A percentile compares a stretch with the other conserved stretches of the same genome.
These are phyloP conservation scores for Mormyrops boulengeri DNA, from an alignment of 2,797 vertebrate species.

Conservation along the genomic window DNA sequence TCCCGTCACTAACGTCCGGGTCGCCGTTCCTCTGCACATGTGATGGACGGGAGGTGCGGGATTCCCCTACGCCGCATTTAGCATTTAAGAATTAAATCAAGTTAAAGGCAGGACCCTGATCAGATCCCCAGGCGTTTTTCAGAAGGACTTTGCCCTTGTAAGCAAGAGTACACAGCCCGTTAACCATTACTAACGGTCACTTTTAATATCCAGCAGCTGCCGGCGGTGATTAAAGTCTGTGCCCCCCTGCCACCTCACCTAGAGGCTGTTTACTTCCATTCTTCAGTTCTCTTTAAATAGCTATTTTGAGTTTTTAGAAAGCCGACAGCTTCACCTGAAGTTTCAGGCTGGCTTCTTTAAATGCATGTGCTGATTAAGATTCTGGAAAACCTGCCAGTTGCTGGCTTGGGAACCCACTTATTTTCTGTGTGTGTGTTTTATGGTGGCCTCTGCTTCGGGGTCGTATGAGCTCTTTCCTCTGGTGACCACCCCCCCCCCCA, in stretches of 20 bases:
- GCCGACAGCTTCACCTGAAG: background rate
- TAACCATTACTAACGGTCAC: background rate
- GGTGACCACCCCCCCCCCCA: background rate
- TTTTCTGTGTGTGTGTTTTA: background rate
- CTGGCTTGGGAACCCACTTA: background rate
- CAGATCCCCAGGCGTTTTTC: background rate
- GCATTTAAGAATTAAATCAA: background rate
- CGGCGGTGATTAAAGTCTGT: background rate
- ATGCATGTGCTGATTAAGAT: background rate
- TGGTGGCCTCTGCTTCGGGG: constrained; percentile 20
- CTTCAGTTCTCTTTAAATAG: background rate
- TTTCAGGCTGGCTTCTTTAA: background rate
- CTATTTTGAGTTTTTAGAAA: background rate
- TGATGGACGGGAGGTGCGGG: background rate
- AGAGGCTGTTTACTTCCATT: background rate
- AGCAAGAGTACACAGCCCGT: background rate
- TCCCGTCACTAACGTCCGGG: background rate
- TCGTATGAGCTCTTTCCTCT: constrained; percentile 18
- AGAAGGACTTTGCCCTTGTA: background rate
- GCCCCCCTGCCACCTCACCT: background rate
- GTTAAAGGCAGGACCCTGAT: background rate
- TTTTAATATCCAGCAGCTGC: background rate
- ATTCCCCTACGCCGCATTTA: background rate
- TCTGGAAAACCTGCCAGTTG: background rate
- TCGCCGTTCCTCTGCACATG: background rate